Evolutionary conservation across 2,888 invertebrate species (phyloP).

Genomic region (Nomada hirtipes): DNA sequence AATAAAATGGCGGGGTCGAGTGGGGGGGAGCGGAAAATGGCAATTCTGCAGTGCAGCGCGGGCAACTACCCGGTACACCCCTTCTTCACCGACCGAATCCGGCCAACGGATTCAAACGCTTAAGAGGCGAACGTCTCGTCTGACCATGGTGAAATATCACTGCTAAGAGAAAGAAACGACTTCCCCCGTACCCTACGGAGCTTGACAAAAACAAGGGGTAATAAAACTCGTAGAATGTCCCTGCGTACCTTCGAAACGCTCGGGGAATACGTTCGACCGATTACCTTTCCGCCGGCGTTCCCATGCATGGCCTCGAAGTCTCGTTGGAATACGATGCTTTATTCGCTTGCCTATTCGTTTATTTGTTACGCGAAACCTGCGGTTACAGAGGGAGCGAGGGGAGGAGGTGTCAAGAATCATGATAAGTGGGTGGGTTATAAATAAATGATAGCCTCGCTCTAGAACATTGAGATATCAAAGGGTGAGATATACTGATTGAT

Average conservation of each 20-base stretch:
- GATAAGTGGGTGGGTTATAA: not conserved
- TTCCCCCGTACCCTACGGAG: constrained; percentile 66
- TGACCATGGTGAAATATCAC: constrained; percentile 78
- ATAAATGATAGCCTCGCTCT: not conserved
- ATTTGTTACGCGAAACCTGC: not conserved
- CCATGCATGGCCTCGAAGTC: constrained; percentile 49
- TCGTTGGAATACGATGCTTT: constrained; percentile 49
- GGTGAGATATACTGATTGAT: too few relatives aligned
- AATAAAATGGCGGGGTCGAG: constrained; percentile 73
- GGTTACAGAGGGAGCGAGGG: not conserved
- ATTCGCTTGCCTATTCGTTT: constrained; percentile 24
- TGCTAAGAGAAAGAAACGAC: constrained; percentile 77
- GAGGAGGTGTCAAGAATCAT: too few relatives aligned
- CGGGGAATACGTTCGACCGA: constrained; percentile 71
- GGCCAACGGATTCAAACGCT: constrained; percentile 67
- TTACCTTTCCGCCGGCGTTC: constrained; percentile 62
- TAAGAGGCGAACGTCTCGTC: constrained; percentile 70
- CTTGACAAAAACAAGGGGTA: constrained; percentile 78
- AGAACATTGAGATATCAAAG: too few relatives aligned
- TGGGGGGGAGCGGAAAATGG: constrained; percentile 76
- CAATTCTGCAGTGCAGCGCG: constrained; percentile 80
- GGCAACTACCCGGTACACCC: constrained; percentile 69
- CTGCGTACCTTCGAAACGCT: constrained; percentile 38
- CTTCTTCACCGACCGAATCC: constrained; percentile 49
- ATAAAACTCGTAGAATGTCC: constrained; percentile 74